Base-by-base conservation (phyloP, 2,113 vertebrate species). In the Scartelaos histophorus region DNA sequence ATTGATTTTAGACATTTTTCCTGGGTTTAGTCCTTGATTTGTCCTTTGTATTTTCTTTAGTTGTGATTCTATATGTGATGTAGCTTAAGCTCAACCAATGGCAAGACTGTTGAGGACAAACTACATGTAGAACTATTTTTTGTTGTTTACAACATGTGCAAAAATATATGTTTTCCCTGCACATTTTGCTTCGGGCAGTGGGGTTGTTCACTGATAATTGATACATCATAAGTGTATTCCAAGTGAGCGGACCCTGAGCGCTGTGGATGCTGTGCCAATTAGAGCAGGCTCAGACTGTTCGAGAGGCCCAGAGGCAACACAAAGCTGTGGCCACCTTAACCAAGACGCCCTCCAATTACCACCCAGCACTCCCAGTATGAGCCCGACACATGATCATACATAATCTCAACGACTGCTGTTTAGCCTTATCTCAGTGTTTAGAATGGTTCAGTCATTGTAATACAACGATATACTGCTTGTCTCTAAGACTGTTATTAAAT, bases 281-380 rank as follows among this genome's bases (percentile, higher is more conserved):
- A 89, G 73, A 86, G 80, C 71, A 29, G 68, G 57, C 82, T 75
- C 73, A 83, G 80, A 69, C 83, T 70, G 85, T 53, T 65, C 84
- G 73, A 81, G 73, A 69, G 79, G 80, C 81, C 89, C 82, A 82
- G 81, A 86, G 85, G 87, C 80, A 77, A 79, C 75, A 69, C 70
- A 45, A 76, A 76, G 82, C 82, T 71, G 74, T 7, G 78, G 82
- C 86, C 85, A 84, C 82, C 80, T 87, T 60, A 74, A 84, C 86
- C 84, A 88, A 77, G 87, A 87, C 87, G 75, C 73, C 76, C 84
- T 88, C 86, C 86, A 88, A 92, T 91, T 91, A 90, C 85, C 86
- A 78, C 86, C 82, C 83, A 83, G 87, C 80, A 83, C 38, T 82
- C 82, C 86, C 81, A 75, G 74, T 69, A 74, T 67, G 80, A 67